A percentile compares a stretch with the other conserved stretches of the same genome.
Conservation (phyloP, 2,113 vertebrate species). For the Phrynosoma platyrhinos region DNA sequence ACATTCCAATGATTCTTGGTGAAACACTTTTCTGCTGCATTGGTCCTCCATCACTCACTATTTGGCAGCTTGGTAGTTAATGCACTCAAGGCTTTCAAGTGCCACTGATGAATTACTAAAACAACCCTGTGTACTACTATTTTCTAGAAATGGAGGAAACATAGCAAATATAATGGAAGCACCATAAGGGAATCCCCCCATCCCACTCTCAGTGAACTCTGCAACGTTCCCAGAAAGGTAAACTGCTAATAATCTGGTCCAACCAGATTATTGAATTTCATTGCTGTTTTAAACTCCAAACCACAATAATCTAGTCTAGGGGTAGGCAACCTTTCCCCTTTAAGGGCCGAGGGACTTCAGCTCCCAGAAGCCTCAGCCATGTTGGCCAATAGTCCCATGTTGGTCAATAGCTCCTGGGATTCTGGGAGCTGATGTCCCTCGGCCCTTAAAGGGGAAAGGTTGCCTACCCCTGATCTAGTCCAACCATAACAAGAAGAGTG, state of each 20-base stretch:
- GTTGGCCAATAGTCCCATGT: too few species aligned
- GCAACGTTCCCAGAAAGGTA: slow-evolving; percentile 43
- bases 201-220: background rate
- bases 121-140: background rate
- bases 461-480: too few species aligned
- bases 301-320: too few species aligned
- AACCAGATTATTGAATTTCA: slow-evolving; percentile 67
- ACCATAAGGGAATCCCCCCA: background rate
- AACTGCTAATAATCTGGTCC: background rate
- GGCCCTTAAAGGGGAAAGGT: too few species aligned
- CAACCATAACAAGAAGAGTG: too few species aligned
- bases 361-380: too few species aligned
- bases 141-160: slow-evolving; percentile 51
- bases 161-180: slow-evolving; percentile 61
- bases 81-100: background rate
- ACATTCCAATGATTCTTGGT: background rate
- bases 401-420: too few species aligned
- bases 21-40: background rate
- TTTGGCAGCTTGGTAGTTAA: slow-evolving; percentile 12
- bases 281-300: slow-evolving; percentile 66
- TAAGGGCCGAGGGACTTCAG: too few species aligned
- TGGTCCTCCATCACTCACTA: background rate
- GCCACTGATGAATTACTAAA: background rate
- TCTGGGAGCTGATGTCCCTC: too few species aligned
- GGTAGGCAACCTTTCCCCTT: too few species aligned